Evolutionary conservation across 64 coral and sea anemone species (phyloP).

Genomic region (Actinia tenebrosa): DNA sequence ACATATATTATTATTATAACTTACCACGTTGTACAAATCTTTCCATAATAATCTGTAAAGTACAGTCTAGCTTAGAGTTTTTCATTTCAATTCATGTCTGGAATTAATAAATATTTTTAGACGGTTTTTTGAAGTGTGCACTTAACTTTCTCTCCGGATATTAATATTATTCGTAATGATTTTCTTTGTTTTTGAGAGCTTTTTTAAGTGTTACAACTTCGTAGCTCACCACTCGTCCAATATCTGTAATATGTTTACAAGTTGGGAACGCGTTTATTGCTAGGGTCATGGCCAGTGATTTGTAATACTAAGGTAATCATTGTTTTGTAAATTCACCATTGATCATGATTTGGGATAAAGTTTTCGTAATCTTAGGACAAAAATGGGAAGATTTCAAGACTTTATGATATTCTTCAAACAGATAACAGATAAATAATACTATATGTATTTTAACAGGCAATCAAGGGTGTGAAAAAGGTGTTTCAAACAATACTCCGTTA

Average conservation of each 20-base stretch:
- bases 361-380: not conserved
- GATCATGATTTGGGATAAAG: not conserved
- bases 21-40: not conserved
- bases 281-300: not conserved
- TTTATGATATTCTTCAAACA: not conserved
- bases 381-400: not conserved
- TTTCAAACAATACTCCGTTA: not conserved
- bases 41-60: not conserved
- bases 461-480: not conserved
- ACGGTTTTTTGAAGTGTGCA: not conserved
- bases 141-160: not conserved
- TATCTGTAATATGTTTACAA: not conserved
- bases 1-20: not conserved
- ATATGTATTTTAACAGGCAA: not conserved
- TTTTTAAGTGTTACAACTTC: not conserved
- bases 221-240: not conserved
- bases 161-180: not conserved
- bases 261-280: not conserved
- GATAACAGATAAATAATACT: not conserved
- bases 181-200: not conserved
- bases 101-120: not conserved
- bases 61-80: not conserved
- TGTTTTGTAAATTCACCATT: not conserved
- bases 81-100: not conserved
- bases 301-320: not conserved